phyloP scores from a whole-genome alignment of 2,113 vertebrate genomes.

The Ceuthmochares aereus region DNA sequence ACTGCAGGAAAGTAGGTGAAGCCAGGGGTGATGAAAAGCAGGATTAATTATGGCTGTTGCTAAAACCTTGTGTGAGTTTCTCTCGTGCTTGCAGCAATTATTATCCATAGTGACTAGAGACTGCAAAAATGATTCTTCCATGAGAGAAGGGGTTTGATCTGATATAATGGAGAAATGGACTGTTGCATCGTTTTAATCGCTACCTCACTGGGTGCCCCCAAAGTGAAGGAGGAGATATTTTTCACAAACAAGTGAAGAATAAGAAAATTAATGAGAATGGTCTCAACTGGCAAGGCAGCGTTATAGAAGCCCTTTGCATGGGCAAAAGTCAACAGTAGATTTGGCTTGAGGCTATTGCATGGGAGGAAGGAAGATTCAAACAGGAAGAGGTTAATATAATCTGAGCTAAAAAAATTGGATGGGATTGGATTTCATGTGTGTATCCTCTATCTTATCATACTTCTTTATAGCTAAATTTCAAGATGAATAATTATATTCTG shows the following conservation, averaged over 20 bases:
- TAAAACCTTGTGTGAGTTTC: not conserved
- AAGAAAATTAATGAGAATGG: not conserved
- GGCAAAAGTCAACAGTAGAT: not conserved
- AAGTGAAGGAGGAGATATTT: not conserved
- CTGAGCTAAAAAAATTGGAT: not conserved
- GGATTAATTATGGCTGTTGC: not conserved
- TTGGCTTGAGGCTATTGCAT: not conserved
- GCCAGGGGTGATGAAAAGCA: not conserved
- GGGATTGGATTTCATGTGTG: not conserved
- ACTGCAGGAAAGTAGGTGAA: not conserved
- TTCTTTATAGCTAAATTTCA: constrained; percentile 2
- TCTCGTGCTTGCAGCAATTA: not conserved
- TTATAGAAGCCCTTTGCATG: not conserved
- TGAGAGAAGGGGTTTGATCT: not conserved
- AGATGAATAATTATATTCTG: not conserved
- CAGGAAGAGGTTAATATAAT: not conserved
- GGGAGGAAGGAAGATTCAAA: not conserved
- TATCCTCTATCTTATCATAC: not conserved
- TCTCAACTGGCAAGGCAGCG: not conserved
- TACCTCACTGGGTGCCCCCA: not conserved
- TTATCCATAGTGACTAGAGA: not conserved
- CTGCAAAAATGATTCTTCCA: not conserved
- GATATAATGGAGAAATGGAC: not conserved
- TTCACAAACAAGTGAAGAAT: not conserved
- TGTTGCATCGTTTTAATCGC: not conserved